Conservation (phyloP, 2,888 invertebrate species). For the Calephelis perditalis region DNA sequence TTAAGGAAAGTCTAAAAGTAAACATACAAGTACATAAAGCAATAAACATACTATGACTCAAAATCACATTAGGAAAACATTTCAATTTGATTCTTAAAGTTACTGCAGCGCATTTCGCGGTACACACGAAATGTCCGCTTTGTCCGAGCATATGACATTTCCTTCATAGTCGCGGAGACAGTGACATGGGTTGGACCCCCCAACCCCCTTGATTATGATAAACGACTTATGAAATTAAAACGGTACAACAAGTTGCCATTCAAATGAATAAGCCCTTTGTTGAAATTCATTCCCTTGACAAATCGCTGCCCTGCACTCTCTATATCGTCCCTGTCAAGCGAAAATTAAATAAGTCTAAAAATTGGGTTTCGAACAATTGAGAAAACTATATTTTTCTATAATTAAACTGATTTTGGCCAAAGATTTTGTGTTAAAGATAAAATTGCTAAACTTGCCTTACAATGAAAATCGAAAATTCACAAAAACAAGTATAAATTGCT, state of each 20-base stretch:
- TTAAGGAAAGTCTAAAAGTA: too few relatives aligned
- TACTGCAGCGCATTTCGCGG: slow-evolving; percentile 30
- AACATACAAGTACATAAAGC: not conserved
- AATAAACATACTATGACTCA: slow-evolving; percentile 17
- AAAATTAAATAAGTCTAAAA: too few relatives aligned
- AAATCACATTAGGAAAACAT: slow-evolving; percentile 21
- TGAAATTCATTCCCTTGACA: slow-evolving; percentile 74
- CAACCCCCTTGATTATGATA: slow-evolving; percentile 71
- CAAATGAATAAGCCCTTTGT: slow-evolving; percentile 73
- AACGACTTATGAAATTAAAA: slow-evolving; percentile 79
- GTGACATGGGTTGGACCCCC: slow-evolving; percentile 66
- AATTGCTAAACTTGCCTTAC: too few relatives aligned
- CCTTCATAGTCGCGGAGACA: slow-evolving; percentile 58
- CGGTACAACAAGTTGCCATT: slow-evolving; percentile 75
- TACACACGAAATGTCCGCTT: slow-evolving; percentile 49
- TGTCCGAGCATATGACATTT: slow-evolving; percentile 69
- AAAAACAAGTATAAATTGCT: too few relatives aligned
- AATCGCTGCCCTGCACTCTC: slow-evolving; percentile 65
- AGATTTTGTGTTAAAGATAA: too few relatives aligned
- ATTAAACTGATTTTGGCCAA: too few relatives aligned
- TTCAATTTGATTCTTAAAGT: slow-evolving; percentile 24
- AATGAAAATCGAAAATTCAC: too few relatives aligned
- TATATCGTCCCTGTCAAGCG: slow-evolving; percentile 29
- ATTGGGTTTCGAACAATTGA: too few relatives aligned
- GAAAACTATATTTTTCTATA: too few relatives aligned